Evolutionary conservation across 2,113 vertebrate genomes (phyloP).

Genomic region (Progne subis): DNA sequence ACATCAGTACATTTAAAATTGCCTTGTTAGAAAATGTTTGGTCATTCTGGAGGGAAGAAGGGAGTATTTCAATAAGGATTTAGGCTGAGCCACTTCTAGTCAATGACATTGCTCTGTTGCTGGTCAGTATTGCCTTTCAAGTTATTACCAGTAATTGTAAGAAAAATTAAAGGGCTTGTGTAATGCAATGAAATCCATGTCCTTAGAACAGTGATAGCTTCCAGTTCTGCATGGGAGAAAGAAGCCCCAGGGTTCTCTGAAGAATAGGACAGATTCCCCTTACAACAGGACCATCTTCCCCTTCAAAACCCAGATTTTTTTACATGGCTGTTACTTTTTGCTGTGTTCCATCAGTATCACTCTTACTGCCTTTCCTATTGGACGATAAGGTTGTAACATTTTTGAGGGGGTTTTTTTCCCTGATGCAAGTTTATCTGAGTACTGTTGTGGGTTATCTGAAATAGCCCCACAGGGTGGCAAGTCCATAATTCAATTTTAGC

Average conservation of each 20-base stretch:
- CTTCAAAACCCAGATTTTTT: not conserved
- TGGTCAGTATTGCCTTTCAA: not conserved
- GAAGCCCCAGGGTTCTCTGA: not conserved
- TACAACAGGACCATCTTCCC: not conserved
- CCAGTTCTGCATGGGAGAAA: not conserved
- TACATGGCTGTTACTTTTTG: not conserved
- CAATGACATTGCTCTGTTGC: not conserved
- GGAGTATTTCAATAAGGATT: not conserved
- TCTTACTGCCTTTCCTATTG: not conserved
- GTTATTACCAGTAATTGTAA: not conserved
- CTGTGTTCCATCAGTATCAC: not conserved
- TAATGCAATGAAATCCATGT: not conserved
- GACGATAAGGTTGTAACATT: not conserved
- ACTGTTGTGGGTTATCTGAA: not conserved
- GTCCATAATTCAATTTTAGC: not conserved
- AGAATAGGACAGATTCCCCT: not conserved
- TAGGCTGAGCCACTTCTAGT: not conserved
- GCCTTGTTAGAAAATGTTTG: not conserved
- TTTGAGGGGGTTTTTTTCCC: not conserved
- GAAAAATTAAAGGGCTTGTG: not conserved
- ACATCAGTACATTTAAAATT: not conserved
- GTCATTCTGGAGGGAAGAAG: not conserved
- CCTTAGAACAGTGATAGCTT: not conserved
- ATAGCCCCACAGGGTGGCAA: not conserved
- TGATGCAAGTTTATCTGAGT: not conserved